These are phyloP conservation scores for Hemicordylus capensis DNA, from an alignment of 2,113 vertebrate species.

Conservation along the genomic window DNA sequence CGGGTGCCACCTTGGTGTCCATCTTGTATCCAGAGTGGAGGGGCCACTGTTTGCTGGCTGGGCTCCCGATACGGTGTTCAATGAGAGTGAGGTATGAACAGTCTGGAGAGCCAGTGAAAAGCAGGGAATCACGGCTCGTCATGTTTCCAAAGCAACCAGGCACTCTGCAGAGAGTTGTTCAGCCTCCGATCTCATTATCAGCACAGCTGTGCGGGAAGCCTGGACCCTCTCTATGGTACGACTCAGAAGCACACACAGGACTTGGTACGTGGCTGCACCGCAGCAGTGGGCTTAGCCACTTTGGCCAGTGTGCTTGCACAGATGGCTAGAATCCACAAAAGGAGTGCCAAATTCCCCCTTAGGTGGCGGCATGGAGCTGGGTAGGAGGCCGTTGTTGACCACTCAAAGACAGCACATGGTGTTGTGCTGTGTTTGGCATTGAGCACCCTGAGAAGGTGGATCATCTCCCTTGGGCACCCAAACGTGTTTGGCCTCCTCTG, in stretches of 20 bases:
- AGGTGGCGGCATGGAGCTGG: too few species aligned
- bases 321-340: too few species aligned
- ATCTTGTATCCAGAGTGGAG: neutral
- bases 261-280: too few species aligned
- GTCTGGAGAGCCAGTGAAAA: slow-evolving; percentile 39
- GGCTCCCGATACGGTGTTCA: neutral
- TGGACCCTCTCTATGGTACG: slow-evolving; percentile 27
- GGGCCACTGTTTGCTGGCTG: neutral
- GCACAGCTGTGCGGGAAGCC: slow-evolving; percentile 55
- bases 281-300: too few species aligned
- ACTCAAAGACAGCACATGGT: too few species aligned
- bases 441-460: too few species aligned
- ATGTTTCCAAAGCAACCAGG: slow-evolving; percentile 63
- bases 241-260: neutral
- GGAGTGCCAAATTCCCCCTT: too few species aligned
- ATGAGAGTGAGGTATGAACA: slow-evolving; percentile 25
- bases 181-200: slow-evolving; percentile 48
- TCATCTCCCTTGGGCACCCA: too few species aligned
- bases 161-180: neutral
- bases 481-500: too few species aligned
- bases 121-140: neutral
- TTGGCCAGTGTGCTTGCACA: too few species aligned
- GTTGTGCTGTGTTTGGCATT: too few species aligned
- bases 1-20: slow-evolving; percentile 13
- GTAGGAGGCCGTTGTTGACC: too few species aligned